Evolutionary conservation across 2,888 invertebrate genomes (phyloP).

Genomic region (Hydropsyche betteni): DNA sequence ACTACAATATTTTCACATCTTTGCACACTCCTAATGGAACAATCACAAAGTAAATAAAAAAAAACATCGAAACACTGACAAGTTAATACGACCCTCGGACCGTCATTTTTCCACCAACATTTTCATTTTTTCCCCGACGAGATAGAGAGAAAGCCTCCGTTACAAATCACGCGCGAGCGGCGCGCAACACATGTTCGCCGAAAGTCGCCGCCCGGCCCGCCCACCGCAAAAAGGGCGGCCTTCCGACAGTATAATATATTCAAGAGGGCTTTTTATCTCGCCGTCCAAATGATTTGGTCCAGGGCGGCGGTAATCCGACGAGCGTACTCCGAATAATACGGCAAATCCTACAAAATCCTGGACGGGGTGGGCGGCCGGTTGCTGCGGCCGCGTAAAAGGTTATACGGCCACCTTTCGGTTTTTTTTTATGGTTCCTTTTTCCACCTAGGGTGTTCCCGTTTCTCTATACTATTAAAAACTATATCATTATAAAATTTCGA

Average conservation of each 20-base stretch:
- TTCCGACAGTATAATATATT: constrained; percentile 24
- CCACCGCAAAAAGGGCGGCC: too few species aligned
- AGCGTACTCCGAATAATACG: constrained; percentile 38
- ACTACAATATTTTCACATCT: too few species aligned
- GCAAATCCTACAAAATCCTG: constrained; percentile 37
- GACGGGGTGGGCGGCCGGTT: not conserved
- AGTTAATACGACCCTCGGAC: too few species aligned
- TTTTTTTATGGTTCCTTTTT: constrained; percentile 31
- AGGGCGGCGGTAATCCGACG: constrained; percentile 33
- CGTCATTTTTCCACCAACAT: too few species aligned
- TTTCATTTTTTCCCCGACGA: too few species aligned
- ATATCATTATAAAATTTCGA: too few species aligned
- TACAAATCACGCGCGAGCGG: constrained; percentile 9
- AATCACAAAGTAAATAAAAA: too few species aligned
- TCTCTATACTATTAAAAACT: too few species aligned
- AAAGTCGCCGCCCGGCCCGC: not conserved
- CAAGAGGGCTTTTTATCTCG: constrained; percentile 34
- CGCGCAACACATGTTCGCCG: constrained; percentile 23
- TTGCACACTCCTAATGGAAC: too few species aligned
- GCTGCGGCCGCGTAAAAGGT: constrained; percentile 28
- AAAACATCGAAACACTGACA: too few species aligned
- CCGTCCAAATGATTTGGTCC: constrained; percentile 40
- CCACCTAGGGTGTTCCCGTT: not conserved
- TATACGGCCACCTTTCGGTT: constrained; percentile 38
- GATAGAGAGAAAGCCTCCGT: too few species aligned